These are phyloP conservation scores for Ellobius talpinus DNA, from an alignment of 2,113 vertebrate genomes.

Conservation along the genomic window DNA sequence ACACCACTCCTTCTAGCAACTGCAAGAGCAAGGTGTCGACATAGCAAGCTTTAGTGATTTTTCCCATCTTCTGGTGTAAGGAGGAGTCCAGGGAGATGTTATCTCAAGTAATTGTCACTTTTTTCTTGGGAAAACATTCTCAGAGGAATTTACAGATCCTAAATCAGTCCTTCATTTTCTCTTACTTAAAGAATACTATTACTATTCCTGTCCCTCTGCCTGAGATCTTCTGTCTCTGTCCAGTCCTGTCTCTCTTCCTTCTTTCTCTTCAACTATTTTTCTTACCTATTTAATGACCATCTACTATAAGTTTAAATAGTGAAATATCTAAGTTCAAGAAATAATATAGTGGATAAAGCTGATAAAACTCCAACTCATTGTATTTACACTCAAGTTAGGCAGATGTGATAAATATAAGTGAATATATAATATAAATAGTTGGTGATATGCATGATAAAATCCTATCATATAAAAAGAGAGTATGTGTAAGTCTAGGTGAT, in stretches of 20 bases:
- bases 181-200: constrained; percentile 66
- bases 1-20: constrained; percentile 65
- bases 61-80: constrained; percentile 71
- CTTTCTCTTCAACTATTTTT: not conserved
- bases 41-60: constrained; percentile 74
- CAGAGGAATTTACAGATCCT: constrained; percentile 36
- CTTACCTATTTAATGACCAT: not conserved
- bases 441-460: not conserved
- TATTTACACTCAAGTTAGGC: not conserved
- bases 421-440: not conserved
- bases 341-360: not conserved
- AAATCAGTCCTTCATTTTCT: constrained; percentile 75
- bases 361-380: not conserved
- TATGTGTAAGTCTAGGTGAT: not conserved
- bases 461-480: not conserved
- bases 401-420: not conserved
- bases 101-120: constrained; percentile 76
- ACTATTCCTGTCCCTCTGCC: constrained; percentile 45
- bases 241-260: not conserved
- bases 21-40: constrained; percentile 72
- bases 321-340: not conserved
- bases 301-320: not conserved
- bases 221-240: constrained; percentile 73
- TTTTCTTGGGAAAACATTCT: constrained; percentile 67
- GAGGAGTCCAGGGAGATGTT: constrained; percentile 63